phyloP scores from a whole-genome alignment of 2,888 invertebrate genomes.

The Aphrophora alni region DNA sequence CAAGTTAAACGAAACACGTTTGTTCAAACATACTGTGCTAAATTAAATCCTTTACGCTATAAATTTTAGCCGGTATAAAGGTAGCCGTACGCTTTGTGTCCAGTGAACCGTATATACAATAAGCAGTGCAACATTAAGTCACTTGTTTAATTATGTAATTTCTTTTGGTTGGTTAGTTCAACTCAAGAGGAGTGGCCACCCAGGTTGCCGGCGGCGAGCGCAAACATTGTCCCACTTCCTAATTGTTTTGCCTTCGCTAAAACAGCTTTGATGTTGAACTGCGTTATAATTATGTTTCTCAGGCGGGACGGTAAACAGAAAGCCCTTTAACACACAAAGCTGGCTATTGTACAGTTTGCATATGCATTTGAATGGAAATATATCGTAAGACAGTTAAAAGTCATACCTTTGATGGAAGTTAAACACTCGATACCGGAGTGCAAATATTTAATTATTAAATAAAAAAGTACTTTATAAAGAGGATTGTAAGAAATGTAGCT shows the following conservation, averaged over 20 bases:
- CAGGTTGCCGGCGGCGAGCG: neutral
- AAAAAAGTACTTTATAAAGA: too few species aligned
- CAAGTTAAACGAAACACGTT: neutral
- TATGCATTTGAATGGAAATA: neutral
- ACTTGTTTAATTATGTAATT: constrained; percentile 37
- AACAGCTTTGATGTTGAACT: constrained; percentile 24
- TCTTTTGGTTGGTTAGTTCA: constrained; percentile 20
- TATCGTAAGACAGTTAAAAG: neutral
- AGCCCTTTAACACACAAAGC: neutral
- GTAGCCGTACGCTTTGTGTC: neutral
- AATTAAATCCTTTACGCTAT: neutral
- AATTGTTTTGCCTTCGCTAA: constrained; percentile 6
- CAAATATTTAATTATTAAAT: too few species aligned
- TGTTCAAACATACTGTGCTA: neutral
- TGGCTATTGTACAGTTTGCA: neutral
- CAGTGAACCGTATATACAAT: neutral
- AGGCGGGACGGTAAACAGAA: neutral
- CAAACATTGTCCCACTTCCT: constrained; percentile 1
- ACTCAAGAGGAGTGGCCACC: neutral
- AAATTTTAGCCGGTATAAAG: neutral
- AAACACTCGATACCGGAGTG: neutral
- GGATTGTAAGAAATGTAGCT: too few species aligned
- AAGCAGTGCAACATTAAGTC: neutral
- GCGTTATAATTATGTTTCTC: constrained; percentile 7
- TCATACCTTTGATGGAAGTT: neutral